Conservation (phyloP, 2,888 invertebrate species). For the Choreutis nemorana region DNA sequence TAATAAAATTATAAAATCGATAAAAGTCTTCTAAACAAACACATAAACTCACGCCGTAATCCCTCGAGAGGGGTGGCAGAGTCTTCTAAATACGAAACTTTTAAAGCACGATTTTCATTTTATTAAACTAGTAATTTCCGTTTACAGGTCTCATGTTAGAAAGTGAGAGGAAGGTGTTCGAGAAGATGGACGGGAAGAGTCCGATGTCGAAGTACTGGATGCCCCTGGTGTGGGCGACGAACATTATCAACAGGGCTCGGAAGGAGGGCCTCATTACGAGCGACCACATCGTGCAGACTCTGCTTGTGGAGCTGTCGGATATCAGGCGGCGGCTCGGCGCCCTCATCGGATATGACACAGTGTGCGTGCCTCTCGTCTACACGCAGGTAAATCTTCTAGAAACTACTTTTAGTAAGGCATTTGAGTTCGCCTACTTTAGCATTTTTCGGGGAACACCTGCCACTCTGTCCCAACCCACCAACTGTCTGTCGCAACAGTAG, state of each 20-base stretch:
- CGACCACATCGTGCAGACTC: conserved; percentile 92
- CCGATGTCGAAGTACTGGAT: conserved; percentile 92
- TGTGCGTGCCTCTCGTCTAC: conserved; percentile 91
- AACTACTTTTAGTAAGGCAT: background rate
- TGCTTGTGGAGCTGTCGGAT: conserved; percentile 88
- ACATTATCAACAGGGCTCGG: conserved; percentile 87
- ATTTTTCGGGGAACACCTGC: too few species aligned
- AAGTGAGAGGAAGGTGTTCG: conserved; percentile 90
- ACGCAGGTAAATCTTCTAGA: conserved; percentile 74
- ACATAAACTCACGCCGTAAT: too few species aligned
- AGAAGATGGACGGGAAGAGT: conserved; percentile 87
- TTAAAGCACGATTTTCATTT: too few species aligned
- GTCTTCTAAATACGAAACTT: too few species aligned
- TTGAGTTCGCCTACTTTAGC: too few species aligned
- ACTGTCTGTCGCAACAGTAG: too few species aligned
- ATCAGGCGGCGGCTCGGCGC: conserved; percentile 85
- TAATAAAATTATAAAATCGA: too few species aligned
- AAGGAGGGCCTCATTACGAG: conserved; percentile 85
- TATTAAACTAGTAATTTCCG: too few species aligned
- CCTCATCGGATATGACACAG: conserved; percentile 89
- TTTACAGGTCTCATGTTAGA: conserved; percentile 85
- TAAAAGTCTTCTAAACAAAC: too few species aligned
- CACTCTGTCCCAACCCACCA: too few species aligned
- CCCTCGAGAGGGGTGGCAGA: too few species aligned
- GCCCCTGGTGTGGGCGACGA: conserved; percentile 93